Conservation (phyloP, 2,888 invertebrate species). For the Spisula solida region DNA sequence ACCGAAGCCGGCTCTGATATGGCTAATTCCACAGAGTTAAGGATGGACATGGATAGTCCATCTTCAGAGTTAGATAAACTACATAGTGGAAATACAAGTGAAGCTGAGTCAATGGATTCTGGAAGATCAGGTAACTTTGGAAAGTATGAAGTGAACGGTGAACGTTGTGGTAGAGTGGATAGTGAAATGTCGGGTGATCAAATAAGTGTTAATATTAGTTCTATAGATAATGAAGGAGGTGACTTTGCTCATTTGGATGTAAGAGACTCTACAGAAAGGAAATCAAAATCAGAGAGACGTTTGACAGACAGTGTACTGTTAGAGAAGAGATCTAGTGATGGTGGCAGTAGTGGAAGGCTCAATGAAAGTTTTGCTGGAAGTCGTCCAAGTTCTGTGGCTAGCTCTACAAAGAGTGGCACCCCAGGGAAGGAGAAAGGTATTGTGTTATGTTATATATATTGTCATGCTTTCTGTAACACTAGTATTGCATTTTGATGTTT, state of each 20-base stretch:
- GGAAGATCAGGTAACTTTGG: conserved; percentile 62
- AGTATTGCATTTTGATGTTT: background rate
- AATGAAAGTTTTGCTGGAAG: conserved; percentile 65
- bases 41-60: conserved; percentile 68
- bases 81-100: conserved; percentile 52
- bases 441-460: background rate
- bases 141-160: conserved; percentile 60
- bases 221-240: conserved; percentile 33
- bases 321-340: conserved; percentile 56
- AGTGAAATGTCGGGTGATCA: conserved; percentile 22
- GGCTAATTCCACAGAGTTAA: conserved; percentile 38
- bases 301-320: conserved; percentile 59
- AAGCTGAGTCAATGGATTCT: conserved; percentile 60
- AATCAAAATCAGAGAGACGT: conserved; percentile 53
- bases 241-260: conserved; percentile 17
- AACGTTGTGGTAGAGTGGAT: background rate
- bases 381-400: conserved; percentile 67
- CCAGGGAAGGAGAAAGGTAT: conserved; percentile 69
- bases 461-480: background rate
- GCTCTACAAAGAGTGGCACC: conserved; percentile 67
- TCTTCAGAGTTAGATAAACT: conserved; percentile 65
- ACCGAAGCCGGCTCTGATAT: conserved; percentile 43
- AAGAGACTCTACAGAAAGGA: conserved; percentile 55
- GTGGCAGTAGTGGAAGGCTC: conserved; percentile 50
- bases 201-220: conserved; percentile 5